Base-by-base conservation (phyloP, 1,140 invertebrate genomes). In the Elysia chlorotica region DNA sequence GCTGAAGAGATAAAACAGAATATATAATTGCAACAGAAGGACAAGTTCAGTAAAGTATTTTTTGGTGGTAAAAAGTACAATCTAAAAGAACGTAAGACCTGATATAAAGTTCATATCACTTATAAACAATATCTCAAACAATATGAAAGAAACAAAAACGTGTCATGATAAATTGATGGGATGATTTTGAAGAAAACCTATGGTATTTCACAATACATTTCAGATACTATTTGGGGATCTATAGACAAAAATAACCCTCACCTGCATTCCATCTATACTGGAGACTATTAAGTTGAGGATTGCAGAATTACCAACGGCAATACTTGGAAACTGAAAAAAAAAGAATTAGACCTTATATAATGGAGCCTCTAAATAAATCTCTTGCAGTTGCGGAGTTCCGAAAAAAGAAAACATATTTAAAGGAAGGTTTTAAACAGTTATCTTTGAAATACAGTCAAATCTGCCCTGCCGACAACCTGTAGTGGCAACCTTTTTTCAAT, bases 261-360 rank as follows among this genome's bases (percentile, higher is more conserved):
- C 84, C 88, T 97, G 96, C 78, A 89, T 89, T 0, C 95, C 92
- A 89, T 98, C 96, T 65, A 97, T 91, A 65, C 93, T 93, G 0
- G 94, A 93, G 2, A 98, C 92, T 76, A 97, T 93, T 74, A 96
- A 90, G 82, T 95, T 92, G 75, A 98, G 86, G 59, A 98, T 89
- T 78, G 95, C 92, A 68, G 92, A 91, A 86, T 96, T 95, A 75
- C 95, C 95, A 65, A 95, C 90, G 14, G 93, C 91, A 79, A 94
- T 92, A 76, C 92, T 92, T 82, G 95, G 93, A 87, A 97, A 98
- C 87, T 95, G 78, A 66, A 82, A 79, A 35, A 66, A 76, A 66
- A 74, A 37, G 74, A 68, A 73, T 48, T 48, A 14, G 10, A 48
- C 41, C 10, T n/a, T n/a, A n/a, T n/a, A n/a, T n/a, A n/a, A n/a